phyloP scores from a whole-genome alignment of 2,888 invertebrate species.

The Sminthurinus aureus region DNA sequence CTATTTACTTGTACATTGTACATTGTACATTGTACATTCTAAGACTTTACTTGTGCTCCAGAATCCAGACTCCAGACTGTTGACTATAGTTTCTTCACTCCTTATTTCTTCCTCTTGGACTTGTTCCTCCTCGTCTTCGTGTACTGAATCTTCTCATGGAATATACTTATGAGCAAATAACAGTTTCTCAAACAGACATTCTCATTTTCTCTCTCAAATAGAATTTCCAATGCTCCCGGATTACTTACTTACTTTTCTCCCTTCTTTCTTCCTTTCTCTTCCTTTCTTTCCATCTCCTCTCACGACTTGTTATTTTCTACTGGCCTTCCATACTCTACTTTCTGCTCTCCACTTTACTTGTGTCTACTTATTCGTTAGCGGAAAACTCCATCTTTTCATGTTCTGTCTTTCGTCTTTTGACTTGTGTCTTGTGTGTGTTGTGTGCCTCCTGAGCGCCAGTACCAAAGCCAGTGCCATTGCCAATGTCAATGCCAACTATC shows the following conservation, averaged over 20 bases:
- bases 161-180: conserved; percentile 42
- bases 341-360: neutral
- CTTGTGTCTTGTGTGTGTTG: no score
- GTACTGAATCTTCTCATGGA: no score
- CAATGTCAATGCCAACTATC: neutral
- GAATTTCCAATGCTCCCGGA: conserved; percentile 2
- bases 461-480: no score
- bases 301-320: neutral
- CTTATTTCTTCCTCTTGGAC: neutral
- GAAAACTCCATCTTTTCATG: neutral
- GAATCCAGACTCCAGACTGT: no score
- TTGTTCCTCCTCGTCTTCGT: no score
- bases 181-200: conserved; percentile 54
- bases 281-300: neutral
- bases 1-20: no score
- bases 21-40: no score
- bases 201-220: conserved; percentile 50
- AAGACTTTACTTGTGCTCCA: no score
- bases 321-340: neutral
- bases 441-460: neutral
- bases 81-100: no score
- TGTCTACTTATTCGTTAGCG: neutral
- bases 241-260: neutral
- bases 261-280: neutral
- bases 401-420: no score